Evolutionary conservation across 2,797 vertebrate genomes (phyloP).

Genomic region (Helicolenus hilgendorfi): DNA sequence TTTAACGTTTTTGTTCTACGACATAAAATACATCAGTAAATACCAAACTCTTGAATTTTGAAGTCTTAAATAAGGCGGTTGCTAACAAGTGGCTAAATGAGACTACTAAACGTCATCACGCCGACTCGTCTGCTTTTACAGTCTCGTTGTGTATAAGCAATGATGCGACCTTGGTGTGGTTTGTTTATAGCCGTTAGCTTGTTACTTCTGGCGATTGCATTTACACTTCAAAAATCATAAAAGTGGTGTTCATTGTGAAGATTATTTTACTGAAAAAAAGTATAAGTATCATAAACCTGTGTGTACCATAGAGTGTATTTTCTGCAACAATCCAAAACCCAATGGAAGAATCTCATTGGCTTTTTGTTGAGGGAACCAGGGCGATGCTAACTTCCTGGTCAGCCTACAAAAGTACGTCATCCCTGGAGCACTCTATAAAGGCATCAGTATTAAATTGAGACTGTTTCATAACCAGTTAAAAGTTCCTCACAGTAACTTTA

Average conservation of each 20-base stretch:
- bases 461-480: neutral
- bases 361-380: neutral
- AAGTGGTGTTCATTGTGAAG: neutral
- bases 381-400: neutral
- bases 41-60: neutral
- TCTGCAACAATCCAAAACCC: neutral
- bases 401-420: neutral
- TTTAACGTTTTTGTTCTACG: neutral
- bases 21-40: neutral
- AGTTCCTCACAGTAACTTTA: neutral
- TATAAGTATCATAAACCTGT: neutral
- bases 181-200: neutral
- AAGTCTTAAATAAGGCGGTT: neutral
- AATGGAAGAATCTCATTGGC: neutral
- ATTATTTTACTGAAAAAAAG: neutral
- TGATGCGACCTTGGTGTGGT: too few species aligned
- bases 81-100: too few species aligned
- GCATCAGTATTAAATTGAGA: too few species aligned
- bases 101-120: too few species aligned
- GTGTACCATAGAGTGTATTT: neutral
- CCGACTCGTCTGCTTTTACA: too few species aligned
- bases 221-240: neutral
- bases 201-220: neutral
- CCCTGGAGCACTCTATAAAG: too few species aligned
- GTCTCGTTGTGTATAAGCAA: too few species aligned